phyloP scores from a whole-genome alignment of 92 coral and sea anemone genomes.

The Zoanthus solanderi region DNA sequence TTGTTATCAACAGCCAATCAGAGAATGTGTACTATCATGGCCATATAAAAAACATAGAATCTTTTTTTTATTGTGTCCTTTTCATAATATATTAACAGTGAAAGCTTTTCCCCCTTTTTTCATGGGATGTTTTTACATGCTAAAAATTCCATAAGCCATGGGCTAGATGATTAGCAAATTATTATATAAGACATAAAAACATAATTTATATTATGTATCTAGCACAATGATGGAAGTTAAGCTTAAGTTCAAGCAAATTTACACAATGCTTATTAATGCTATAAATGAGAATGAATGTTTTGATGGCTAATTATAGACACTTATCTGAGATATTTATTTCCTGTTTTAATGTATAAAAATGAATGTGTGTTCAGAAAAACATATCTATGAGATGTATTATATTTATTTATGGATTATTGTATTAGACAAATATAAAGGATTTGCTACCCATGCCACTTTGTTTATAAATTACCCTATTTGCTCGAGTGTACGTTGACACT shows the following conservation, averaged over 20 bases:
- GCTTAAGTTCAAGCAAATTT: too few species aligned
- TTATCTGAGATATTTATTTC: neutral
- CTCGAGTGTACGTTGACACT: too few species aligned
- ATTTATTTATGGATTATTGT: too few species aligned
- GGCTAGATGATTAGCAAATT: neutral
- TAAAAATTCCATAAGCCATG: neutral
- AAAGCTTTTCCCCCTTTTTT: neutral
- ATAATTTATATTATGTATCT: neutral
- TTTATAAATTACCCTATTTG: too few species aligned
- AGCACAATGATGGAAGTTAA: neutral
- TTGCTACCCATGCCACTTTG: too few species aligned
- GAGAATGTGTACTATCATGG: neutral
- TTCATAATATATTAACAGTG: neutral
- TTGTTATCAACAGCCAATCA: neutral
- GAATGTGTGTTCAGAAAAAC: too few species aligned
- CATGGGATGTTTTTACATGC: neutral
- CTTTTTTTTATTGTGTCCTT: neutral
- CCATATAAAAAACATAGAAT: neutral
- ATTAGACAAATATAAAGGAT: too few species aligned
- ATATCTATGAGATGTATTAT: too few species aligned
- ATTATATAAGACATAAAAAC: neutral
- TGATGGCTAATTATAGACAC: conserved; percentile 28
- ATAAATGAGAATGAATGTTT: neutral
- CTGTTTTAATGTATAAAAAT: conserved; percentile 10
- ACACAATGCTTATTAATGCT: too few species aligned